phyloP scores from a whole-genome alignment of 53 echinoderm and acorn worm species.

The Echinarachnius parma region DNA sequence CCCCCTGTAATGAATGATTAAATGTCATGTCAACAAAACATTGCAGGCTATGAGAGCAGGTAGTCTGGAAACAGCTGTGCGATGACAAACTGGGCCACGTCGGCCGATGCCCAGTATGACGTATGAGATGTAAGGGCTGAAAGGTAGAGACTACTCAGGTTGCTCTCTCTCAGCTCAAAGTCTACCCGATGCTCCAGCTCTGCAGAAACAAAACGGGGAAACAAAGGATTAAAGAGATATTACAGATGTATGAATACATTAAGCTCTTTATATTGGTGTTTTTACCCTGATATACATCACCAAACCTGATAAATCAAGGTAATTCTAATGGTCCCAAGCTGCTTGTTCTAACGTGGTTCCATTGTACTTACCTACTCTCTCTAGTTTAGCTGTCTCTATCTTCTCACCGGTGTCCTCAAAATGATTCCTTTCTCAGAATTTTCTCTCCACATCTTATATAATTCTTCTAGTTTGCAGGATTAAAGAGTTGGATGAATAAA shows the following conservation, averaged over 20 bases:
- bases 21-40: neutral
- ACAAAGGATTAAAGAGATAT: too few relatives aligned
- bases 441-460: too few relatives aligned
- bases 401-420: conserved; percentile 1
- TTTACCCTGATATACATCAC: too few relatives aligned
- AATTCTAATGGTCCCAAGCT: too few relatives aligned
- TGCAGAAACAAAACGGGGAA: conserved; percentile 21
- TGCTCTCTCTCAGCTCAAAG: conserved; percentile 89
- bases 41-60: too few relatives aligned
- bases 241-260: too few relatives aligned
- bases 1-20: neutral
- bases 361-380: neutral
- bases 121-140: conserved; percentile 95
- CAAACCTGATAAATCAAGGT: too few relatives aligned
- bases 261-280: too few relatives aligned
- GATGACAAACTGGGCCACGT: conserved; percentile 77
- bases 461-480: too few relatives aligned
- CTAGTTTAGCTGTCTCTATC: neutral
- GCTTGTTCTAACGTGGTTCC: too few relatives aligned
- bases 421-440: too few relatives aligned
- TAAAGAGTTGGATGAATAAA: too few relatives aligned
- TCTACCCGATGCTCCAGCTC: conserved; percentile 93
- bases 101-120: conserved; percentile 87
- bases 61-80: conserved; percentile 86
- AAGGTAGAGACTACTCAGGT: conserved; percentile 75